A percentile compares a stretch with the other conserved stretches of the same genome.
These are phyloP conservation scores for Anser cygnoides DNA, from an alignment of 2,113 vertebrate genomes.

Conservation along the genomic window DNA sequence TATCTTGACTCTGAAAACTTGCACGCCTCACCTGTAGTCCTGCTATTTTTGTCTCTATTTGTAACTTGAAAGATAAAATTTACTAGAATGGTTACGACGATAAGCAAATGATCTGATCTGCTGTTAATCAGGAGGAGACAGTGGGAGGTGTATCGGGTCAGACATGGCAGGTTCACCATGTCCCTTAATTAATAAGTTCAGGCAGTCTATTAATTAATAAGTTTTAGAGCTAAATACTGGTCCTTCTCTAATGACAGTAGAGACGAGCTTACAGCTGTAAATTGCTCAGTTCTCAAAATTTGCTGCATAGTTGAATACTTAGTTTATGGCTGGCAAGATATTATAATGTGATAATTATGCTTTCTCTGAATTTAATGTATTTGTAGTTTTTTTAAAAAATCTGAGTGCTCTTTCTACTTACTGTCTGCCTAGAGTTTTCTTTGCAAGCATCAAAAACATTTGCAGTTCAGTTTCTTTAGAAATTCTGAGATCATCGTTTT, in stretches of 20 bases:
- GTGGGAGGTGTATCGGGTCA: not conserved
- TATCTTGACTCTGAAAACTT: not conserved
- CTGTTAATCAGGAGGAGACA: not conserved
- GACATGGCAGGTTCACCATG: not conserved
- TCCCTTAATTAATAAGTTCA: not conserved
- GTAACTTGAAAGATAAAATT: not conserved
- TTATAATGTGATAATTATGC: not conserved
- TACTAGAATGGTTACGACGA: not conserved
- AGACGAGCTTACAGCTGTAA: not conserved
- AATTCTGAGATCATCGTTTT: not conserved
- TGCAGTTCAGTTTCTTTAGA: not conserved
- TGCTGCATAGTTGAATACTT: not conserved
- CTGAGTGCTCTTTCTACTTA: not conserved
- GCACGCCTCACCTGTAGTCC: not conserved
- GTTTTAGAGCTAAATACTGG: not conserved
- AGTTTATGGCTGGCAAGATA: not conserved
- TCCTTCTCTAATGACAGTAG: not conserved
- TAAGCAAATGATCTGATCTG: not conserved
- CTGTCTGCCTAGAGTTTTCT: not conserved
- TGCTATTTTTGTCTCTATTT: not conserved
- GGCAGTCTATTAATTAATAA: not conserved
- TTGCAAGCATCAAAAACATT: not conserved
- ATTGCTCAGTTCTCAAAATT: not conserved
- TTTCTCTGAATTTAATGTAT: not conserved
- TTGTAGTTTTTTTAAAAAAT: not conserved